Base-by-base conservation (phyloP, 2,797 vertebrate genomes). In the Limnodromus scolopaceus region DNA sequence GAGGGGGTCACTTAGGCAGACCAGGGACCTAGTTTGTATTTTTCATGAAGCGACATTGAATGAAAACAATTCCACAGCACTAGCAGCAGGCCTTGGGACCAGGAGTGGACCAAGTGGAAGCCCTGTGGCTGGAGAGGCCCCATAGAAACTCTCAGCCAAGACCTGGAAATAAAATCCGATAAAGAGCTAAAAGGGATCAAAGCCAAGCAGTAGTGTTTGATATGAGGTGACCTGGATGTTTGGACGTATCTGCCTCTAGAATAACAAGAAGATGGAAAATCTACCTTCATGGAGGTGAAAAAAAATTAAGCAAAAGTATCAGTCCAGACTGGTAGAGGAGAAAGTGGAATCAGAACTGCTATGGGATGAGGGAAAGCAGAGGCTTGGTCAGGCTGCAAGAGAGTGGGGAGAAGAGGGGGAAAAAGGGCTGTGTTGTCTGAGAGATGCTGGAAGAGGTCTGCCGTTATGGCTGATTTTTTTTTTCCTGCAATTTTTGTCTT, bases 361-460 rank as follows among this genome's bases (percentile, higher is more conserved):
- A 28, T 49, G 32, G 49, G 23, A 70, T 1, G 3, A 60, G 54
- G 45, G 22, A 92, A 87, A 93, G 28, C 27, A 79, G 49, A 79
- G 27, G 10, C 27, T 70, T 84, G 36, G 30, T 68, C 38, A 82
- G 49, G 19, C 12, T 79, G 46, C 10, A 34, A 41, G 51, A 65
- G 23, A 19, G 12, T 18, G 0, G 2, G 2, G 15, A 78, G 36
- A 45, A 86, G 24, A n/a, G 17, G 8, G 8, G 17, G 16, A 2
- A 27, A 41, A 69, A 51, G 11, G 12, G 13, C 16, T 53, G 13
- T 32, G 22, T 15, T 86, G 25, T 46, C n/a, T 30, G 48, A 92
- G 32, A 60, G 11, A 20, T 6, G 30, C 20, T 45, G 38, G 49
- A 63, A 58, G n/a, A 71, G 7, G 7, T 49, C 38, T 61, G 22